Percentiles rank a stretch among this genome's conserved stretches.
Conservation (phyloP, 2,113 vertebrate genomes). For the Macheiramphus alcinus region DNA sequence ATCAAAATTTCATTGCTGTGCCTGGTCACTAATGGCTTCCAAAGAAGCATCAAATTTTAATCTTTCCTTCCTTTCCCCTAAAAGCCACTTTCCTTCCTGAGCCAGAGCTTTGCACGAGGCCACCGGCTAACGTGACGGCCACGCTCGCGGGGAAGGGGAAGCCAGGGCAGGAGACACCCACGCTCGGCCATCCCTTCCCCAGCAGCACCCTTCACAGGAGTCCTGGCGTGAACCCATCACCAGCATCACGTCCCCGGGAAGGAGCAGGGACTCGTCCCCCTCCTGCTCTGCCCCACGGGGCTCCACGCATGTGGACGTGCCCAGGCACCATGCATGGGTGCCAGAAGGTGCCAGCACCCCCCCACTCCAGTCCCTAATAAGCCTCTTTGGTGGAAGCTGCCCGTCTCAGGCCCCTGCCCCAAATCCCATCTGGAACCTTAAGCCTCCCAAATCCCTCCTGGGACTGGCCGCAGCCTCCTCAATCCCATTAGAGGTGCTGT, state of each 20-base stretch:
- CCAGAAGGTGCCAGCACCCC: not conserved
- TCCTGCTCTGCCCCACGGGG: not conserved
- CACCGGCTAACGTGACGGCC: not conserved
- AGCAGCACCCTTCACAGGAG: not conserved
- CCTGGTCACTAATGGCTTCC: conserved; percentile 66
- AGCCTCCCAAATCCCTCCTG: conserved; percentile 55
- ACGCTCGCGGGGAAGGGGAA: not conserved
- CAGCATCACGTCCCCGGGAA: rapidly evolving
- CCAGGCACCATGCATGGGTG: not conserved
- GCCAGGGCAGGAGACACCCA: not conserved
- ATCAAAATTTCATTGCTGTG: conserved; percentile 60
- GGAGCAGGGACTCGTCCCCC: not conserved
- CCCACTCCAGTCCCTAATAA: conserved; percentile 22
- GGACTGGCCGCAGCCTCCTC: not conserved
- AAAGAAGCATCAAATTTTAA: conserved; percentile 64
- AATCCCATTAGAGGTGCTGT: conserved; percentile 29
- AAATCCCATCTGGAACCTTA: conserved; percentile 64
- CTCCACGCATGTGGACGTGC: not conserved
- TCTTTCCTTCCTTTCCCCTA: not conserved
- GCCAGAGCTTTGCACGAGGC: not conserved
- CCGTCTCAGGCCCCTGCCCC: not conserved
- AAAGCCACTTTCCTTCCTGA: conserved; percentile 31
- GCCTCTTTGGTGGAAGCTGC: conserved; percentile 43
- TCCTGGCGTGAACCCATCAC: rapidly evolving
- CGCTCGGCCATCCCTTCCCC: not conserved